Evolutionary conservation across 2,113 vertebrate species (phyloP).

Genomic region (Grammomys surdaster): DNA sequence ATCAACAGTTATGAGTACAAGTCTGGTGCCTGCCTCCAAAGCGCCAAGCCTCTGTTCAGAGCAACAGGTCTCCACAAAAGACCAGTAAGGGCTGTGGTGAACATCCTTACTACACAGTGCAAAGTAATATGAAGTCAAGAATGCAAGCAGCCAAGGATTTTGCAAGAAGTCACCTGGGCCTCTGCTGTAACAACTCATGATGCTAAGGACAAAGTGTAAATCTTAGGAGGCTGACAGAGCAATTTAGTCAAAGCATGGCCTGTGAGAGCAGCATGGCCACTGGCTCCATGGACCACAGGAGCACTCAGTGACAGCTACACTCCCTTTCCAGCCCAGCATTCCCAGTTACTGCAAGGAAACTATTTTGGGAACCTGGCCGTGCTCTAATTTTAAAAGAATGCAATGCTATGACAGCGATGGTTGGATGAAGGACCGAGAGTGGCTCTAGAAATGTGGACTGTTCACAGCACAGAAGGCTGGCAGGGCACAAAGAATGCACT

Average conservation of each 20-base stretch:
- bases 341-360: neutral
- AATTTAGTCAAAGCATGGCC: neutral
- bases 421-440: neutral
- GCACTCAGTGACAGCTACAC: rapidly evolving
- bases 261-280: rapidly evolving
- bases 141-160: neutral
- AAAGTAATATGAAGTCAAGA: neutral
- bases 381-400: conserved; percentile 1
- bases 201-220: neutral
- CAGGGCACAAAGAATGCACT: neutral
- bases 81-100: neutral
- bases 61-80: neutral
- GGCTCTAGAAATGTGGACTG: neutral
- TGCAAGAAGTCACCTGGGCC: neutral
- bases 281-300: neutral
- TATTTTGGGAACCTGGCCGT: neutral
- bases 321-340: neutral
- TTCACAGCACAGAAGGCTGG: neutral
- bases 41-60: neutral
- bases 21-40: neutral
- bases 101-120: neutral
- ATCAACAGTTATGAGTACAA: neutral
- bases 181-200: neutral
- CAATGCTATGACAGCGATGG: neutral
- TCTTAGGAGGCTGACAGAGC: neutral